Evolutionary conservation across 1,140 invertebrate species (phyloP), one percentile per base, ranked within the genome.

Genomic region (Pararge aegeria): DNA sequence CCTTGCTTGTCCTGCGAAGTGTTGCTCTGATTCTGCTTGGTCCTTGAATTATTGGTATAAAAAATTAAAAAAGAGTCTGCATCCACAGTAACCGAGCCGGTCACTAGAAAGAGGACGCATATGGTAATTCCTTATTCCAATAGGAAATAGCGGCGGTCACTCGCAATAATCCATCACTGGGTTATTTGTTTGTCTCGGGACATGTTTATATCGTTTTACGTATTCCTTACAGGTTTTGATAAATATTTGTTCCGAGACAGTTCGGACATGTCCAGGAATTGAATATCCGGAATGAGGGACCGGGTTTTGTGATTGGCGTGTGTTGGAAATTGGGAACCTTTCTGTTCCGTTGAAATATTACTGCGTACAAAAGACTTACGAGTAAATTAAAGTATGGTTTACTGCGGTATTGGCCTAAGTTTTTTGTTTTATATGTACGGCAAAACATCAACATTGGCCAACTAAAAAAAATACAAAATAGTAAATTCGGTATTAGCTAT

Each of bases 91-190:
- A 1, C 0, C 10, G 7, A 54, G 16, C 62, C 29, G 67, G 61
- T 66, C 73, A 61, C 67, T 55, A 54, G 44, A 70, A 64, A 53
- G 64, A 71, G 67, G 79, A 80, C 86, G 78, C 86, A 89, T 89
- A 89, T 89, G 86, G 86, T 89, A 87, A 89, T 89, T 86, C 70
- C 86, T 86, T 89, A 87, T 84, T 84, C 83, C 83, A 83, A 89
- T 85, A 89, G 81, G 83, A 89, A 87, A 86, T 86, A 82, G 83
- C 78, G 75, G 82, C 83, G 86, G 86, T 89, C 86, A 87, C 70
- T 83, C 73, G 83, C 86, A 89, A 89, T 89, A 89, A 89, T 89
- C 86, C 83, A 89, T 89, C 86, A 89, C 78, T 75, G 68, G 69
- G 71, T 74, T 81, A 78, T 83, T 83, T 83, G 80, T 83, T 79